Conservation (phyloP, 1,140 invertebrate species). For the Drosophila tropicalis region DNA sequence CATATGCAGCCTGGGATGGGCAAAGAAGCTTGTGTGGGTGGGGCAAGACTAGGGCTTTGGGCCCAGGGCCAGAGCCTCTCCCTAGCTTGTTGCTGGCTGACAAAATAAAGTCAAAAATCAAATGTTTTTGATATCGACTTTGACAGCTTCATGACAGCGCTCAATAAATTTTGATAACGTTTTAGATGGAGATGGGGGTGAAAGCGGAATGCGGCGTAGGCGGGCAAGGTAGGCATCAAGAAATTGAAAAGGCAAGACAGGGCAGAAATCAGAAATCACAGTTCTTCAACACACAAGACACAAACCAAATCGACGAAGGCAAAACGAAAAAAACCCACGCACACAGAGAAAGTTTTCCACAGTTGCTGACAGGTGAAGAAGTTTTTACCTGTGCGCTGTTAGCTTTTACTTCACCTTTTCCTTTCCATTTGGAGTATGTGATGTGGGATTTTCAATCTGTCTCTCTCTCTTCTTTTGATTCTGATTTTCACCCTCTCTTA, state of each 20-base stretch:
- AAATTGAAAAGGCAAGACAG: conserved; percentile 58
- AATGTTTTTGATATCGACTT: conserved; percentile 82
- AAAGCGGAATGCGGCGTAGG: conserved; percentile 23
- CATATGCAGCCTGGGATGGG: not conserved
- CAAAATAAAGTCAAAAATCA: conserved; percentile 82
- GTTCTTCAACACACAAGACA: conserved; percentile 34
- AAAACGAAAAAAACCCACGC: conserved; percentile 54
- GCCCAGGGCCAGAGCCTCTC: conserved; percentile 2
- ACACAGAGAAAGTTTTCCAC: conserved; percentile 49
- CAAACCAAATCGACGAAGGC: conserved; percentile 16
- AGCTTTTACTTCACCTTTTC: not conserved
- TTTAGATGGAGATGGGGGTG: not conserved
- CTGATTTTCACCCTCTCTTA: conserved; percentile 30
- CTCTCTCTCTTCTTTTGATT: conserved; percentile 33
- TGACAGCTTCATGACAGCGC: conserved; percentile 82
- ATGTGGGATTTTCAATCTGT: conserved; percentile 1
- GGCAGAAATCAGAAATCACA: conserved; percentile 64
- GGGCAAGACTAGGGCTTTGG: conserved; percentile 18
- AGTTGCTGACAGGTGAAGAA: conserved; percentile 66
- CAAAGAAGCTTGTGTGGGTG: not conserved
- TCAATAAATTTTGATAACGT: conserved; percentile 81
- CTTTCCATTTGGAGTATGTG: not conserved
- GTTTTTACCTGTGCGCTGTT: conserved; percentile 1
- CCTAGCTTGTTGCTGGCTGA: conserved; percentile 70
- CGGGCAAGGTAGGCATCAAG: conserved; percentile 18